Percentiles rank a stretch among this genome's conserved stretches.
Evolutionary conservation across 1,140 invertebrate genomes (phyloP).

Genomic region (Brachionus paranguensis): DNA sequence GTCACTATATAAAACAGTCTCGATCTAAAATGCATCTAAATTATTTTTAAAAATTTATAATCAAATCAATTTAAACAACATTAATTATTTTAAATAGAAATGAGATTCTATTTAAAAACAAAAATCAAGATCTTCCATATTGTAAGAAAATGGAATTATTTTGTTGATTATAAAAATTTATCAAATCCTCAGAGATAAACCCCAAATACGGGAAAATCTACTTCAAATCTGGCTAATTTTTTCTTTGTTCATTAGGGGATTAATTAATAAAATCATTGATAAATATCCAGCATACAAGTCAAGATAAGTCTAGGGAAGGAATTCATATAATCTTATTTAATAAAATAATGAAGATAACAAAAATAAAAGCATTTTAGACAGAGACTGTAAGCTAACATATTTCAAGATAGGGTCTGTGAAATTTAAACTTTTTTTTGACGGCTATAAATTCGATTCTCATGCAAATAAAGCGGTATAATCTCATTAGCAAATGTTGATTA

Average conservation of each 20-base stretch:
- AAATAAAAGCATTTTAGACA: not conserved
- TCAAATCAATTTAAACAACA: too few relatives aligned
- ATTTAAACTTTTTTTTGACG: not conserved
- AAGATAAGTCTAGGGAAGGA: not conserved
- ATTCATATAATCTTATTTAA: not conserved
- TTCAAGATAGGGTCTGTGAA: not conserved
- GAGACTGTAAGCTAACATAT: not conserved
- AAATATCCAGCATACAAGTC: not conserved
- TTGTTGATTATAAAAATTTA: not conserved
- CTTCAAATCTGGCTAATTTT: not conserved
- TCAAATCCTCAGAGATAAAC: not conserved
- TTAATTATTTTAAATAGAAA: not conserved
- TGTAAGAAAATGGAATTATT: not conserved
- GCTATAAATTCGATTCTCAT: not conserved
- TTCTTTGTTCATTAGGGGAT: not conserved
- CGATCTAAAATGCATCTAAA: not conserved
- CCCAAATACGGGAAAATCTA: not conserved
- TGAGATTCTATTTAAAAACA: not conserved
- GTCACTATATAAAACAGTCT: not conserved
- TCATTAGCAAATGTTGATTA: constrained; percentile 28
- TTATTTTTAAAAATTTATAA: too few relatives aligned
- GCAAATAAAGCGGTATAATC: not conserved
- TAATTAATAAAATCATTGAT: not conserved
- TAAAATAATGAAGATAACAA: not conserved
- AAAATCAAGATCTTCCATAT: not conserved